These are phyloP conservation scores for Parotocinclus haroldoi DNA, from an alignment of 2,797 vertebrate genomes.

Conservation along the genomic window DNA sequence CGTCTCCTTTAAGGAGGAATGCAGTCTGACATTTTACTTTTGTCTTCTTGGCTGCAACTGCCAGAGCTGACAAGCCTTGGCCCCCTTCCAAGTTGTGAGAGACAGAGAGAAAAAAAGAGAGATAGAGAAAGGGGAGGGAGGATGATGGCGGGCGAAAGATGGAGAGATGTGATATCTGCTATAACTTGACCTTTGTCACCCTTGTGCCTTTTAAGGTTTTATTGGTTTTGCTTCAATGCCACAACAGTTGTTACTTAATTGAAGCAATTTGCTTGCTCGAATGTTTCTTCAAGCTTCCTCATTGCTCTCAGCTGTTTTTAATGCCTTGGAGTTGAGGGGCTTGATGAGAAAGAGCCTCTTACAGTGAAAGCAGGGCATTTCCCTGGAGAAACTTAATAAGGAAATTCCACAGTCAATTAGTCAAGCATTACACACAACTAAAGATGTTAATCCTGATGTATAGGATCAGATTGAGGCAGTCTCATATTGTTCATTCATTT, in stretches of 20 bases:
- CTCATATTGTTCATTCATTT: too few species aligned
- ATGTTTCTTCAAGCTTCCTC: conserved; percentile 44
- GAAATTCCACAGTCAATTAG: conserved; percentile 45
- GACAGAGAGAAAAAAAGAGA: conserved; percentile 26
- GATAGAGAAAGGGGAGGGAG: conserved; percentile 26
- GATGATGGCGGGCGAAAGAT: conserved; percentile 21
- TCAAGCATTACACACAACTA: conserved; percentile 7
- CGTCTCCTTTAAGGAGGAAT: conserved; percentile 42
- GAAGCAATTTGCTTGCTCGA: conserved; percentile 48
- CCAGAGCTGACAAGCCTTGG: conserved; percentile 46
- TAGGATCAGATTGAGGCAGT: too few species aligned
- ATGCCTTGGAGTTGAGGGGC: conserved; percentile 10
- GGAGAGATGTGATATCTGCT: conserved; percentile 48
- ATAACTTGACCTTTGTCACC: conserved; percentile 54
- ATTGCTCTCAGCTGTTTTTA: conserved; percentile 52
- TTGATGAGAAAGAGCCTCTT: neutral
- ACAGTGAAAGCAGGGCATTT: conserved; percentile 8
- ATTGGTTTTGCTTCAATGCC: conserved; percentile 51
- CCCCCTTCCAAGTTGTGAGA: conserved; percentile 40
- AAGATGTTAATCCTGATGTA: conserved; percentile 22
- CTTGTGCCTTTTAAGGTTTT: conserved; percentile 59
- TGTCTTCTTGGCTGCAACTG: conserved; percentile 47
- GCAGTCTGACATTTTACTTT: conserved; percentile 45
- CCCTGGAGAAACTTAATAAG: conserved; percentile 37
- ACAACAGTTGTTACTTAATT: conserved; percentile 58